phyloP scores from a whole-genome alignment of 2,797 vertebrate genomes.

The Echiichthys vipera region DNA sequence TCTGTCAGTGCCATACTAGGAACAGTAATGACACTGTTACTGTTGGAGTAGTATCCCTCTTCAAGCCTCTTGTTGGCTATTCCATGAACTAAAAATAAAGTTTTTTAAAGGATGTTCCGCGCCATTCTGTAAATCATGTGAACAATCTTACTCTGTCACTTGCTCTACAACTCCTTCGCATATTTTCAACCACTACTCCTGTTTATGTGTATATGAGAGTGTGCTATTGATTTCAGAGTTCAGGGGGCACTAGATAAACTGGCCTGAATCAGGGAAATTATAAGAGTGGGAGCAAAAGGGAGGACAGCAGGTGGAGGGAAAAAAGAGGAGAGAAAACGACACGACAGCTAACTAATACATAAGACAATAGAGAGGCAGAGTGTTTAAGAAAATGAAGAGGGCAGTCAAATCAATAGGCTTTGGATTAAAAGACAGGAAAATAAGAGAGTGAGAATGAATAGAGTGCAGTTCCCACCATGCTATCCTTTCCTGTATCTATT shows the following conservation, averaged over 20 bases:
- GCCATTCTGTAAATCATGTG: conserved; percentile 24
- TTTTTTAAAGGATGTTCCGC: conserved; percentile 29
- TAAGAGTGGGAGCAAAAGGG: conserved; percentile 50
- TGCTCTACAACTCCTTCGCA: conserved; percentile 3
- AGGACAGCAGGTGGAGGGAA: conserved; percentile 46
- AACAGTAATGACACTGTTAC: conserved; percentile 7
- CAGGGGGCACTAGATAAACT: conserved; percentile 62
- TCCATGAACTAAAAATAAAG: conserved; percentile 30
- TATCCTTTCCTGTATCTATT: conserved; percentile 53
- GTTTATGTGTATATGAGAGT: conserved; percentile 15
- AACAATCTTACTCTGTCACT: conserved; percentile 17
- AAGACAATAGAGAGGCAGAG: conserved; percentile 56
- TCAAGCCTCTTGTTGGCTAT: conserved; percentile 32
- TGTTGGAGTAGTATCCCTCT: conserved; percentile 21
- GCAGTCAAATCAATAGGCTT: conserved; percentile 74
- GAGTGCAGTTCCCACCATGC: conserved; percentile 43
- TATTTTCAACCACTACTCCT: background rate
- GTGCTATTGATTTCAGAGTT: conserved; percentile 64
- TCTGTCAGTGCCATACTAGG: background rate
- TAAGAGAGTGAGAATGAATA: conserved; percentile 50
- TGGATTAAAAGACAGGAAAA: conserved; percentile 64
- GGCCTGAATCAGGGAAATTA: conserved; percentile 29
- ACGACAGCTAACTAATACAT: conserved; percentile 55
- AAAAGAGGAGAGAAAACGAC: conserved; percentile 45
- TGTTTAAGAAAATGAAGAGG: conserved; percentile 68